phyloP scores from a whole-genome alignment of 1,140 invertebrate species.

The Linepithema humile region DNA sequence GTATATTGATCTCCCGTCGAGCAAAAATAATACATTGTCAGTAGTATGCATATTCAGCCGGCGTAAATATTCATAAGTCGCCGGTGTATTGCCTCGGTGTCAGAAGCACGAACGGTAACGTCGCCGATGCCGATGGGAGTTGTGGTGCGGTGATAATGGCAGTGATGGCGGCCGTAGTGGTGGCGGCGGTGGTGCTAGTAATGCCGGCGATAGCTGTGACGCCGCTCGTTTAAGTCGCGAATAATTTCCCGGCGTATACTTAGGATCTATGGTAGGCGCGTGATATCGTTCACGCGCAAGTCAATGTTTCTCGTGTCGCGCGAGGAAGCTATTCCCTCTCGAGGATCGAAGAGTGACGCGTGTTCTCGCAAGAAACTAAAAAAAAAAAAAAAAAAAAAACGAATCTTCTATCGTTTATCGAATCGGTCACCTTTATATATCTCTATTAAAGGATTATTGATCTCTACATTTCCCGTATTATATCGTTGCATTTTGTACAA shows the following conservation, averaged over 20 bases:
- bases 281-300: conserved; percentile 31
- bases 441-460: not conserved
- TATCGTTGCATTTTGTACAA: no score
- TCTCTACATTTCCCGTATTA: not conserved
- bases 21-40: conserved; percentile 83
- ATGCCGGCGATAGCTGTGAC: conserved; percentile 47
- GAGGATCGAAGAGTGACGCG: not conserved
- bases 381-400: no score
- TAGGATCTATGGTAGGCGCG: not conserved
- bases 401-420: not conserved
- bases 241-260: conserved; percentile 58
- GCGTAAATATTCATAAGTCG: conserved; percentile 82
- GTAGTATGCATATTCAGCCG: conserved; percentile 80
- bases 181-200: conserved; percentile 39
- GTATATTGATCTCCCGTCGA: conserved; percentile 79
- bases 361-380: not conserved
- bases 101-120: conserved; percentile 53
- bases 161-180: conserved; percentile 8
- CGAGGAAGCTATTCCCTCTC: not conserved
- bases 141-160: conserved; percentile 42
- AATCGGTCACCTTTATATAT: not conserved
- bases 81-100: conserved; percentile 74
- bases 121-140: conserved; percentile 18
- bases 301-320: conserved; percentile 1
- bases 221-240: conserved; percentile 61